Evolutionary conservation across 1,140 invertebrate species (phyloP), one percentile per base, ranked within the genome.

Genomic region (Araneus ventricosus): DNA sequence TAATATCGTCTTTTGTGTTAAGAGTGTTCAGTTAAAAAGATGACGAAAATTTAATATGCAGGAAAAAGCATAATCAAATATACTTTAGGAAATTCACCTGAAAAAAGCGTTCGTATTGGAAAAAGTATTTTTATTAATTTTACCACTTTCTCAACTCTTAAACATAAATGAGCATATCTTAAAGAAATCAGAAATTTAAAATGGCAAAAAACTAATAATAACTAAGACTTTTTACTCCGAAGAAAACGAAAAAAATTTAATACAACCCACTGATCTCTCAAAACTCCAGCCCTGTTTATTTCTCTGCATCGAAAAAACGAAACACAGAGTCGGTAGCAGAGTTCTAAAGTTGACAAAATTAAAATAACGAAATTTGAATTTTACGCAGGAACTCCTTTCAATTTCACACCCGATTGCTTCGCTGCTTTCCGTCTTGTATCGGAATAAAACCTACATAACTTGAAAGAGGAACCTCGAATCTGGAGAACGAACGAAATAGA

Each of bases 321-420:
- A 27, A 70, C 67, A 30, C 67, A 34, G n/a, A 70, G n/a, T 34
- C 14, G 27, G 27, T 4, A 70, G 67, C 5, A 61, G 59, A 61
- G 22, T 70, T 70, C 14, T 30, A 30, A 70, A 70, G 67, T 82
- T 27, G 79, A 82, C 79, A 82, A 82, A 82, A 82, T 82, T 82
- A 82, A 82, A 82, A 82, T 82, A 82, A 82, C 79, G 79, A 82
- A 82, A 82, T 82, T 82, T 82, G 79, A 82, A 82, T 82, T 82
- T 82, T 82, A 39, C 79, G 79, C 79, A 39, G 79, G 79, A 82
- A 41, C 39, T 82, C 34, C 79, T 82, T 82, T 14, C 79, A 82
- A 82, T 82, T 82, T 82, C 79, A 82, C 79, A 37, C 17, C 20
- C 79, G 79, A 82, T 82, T 82, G 79, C 79, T 24, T 20, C 79